Conservation (phyloP, 2,797 vertebrate genomes). For the Oreochromis grahami region DNA sequence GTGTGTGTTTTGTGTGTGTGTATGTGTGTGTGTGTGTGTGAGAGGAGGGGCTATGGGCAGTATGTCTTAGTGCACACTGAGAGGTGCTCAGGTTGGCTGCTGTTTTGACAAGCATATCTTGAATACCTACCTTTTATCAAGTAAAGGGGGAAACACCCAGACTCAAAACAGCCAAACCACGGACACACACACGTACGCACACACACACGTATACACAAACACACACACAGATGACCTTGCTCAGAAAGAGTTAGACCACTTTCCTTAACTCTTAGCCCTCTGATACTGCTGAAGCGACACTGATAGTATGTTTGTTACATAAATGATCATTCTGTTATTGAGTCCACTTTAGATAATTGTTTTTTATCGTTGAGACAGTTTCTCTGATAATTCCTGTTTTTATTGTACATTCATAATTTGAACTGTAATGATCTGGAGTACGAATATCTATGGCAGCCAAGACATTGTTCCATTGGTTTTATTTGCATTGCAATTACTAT, state of each 20-base stretch:
- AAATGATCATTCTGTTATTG: not conserved
- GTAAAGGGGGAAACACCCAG: conserved; percentile 18
- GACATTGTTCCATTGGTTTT: not conserved
- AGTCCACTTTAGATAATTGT: not conserved
- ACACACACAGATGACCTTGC: not conserved
- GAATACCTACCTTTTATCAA: conserved; percentile 54
- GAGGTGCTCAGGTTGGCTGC: conserved; percentile 50
- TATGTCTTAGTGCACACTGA: not conserved
- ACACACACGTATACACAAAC: not conserved
- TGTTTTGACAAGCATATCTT: conserved; percentile 67
- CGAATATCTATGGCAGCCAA: not conserved
- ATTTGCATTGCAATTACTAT: no score
- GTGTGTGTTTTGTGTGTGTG: not conserved
- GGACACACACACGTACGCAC: not conserved
- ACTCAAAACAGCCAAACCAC: not conserved
- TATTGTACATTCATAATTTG: not conserved
- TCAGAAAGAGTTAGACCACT: not conserved
- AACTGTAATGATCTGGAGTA: not conserved
- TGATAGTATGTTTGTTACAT: not conserved
- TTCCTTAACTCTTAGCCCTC: not conserved
- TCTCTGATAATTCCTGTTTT: not conserved
- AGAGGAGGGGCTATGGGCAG: not conserved
- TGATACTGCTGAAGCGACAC: not conserved
- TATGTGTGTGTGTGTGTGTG: not conserved
- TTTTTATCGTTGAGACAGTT: not conserved